phyloP scores from a whole-genome alignment of 2,113 vertebrate genomes.

The Dolichotis patagonum region DNA sequence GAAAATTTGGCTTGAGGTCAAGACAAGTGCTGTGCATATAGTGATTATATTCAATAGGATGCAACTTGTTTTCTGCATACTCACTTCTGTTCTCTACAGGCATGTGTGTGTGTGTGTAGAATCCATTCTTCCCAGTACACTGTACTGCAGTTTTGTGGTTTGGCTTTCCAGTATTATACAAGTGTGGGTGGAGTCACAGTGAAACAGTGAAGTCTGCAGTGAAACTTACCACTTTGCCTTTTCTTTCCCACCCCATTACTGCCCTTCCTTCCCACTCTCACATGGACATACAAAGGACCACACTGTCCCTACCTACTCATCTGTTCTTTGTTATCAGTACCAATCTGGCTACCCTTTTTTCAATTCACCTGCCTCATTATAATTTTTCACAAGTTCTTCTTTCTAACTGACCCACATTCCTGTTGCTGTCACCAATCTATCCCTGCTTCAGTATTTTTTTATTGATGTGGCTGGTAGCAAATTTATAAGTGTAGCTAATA shows the following conservation, averaged over 20 bases:
- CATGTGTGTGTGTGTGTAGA: neutral
- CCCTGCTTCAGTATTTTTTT: neutral
- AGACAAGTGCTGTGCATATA: neutral
- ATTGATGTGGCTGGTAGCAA: neutral
- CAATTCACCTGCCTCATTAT: neutral
- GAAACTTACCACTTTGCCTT: neutral
- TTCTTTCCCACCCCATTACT: neutral
- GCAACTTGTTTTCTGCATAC: neutral
- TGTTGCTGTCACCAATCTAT: neutral
- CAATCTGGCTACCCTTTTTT: neutral
- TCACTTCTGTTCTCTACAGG: neutral
- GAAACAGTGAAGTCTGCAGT: too few relatives aligned
- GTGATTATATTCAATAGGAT: neutral
- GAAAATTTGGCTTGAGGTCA: neutral
- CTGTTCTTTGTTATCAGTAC: neutral
- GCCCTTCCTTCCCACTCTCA: neutral
- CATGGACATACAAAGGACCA: neutral
- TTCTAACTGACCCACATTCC: neutral
- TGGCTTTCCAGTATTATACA: neutral
- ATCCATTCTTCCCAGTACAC: neutral
- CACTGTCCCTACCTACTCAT: neutral
- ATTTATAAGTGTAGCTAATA: neutral
- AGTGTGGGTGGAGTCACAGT: too few relatives aligned
- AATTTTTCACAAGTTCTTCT: neutral
- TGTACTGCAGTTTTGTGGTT: neutral